Evolutionary conservation across 1,140 invertebrate species (phyloP), one percentile per base, ranked within the genome.

Genomic region (Melipona quadrifasciata): DNA sequence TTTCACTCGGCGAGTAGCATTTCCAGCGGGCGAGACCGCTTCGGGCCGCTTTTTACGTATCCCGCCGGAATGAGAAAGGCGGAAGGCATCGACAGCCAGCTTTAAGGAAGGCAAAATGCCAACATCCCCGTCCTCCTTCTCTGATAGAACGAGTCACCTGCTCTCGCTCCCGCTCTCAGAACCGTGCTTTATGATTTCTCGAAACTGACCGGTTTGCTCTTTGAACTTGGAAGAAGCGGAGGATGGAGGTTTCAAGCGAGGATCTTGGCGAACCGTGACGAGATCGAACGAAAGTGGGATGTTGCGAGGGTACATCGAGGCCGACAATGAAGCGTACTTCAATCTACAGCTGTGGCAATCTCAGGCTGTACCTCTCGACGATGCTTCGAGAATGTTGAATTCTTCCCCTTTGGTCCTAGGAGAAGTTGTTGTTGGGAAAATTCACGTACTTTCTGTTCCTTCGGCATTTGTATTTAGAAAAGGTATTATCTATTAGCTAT

Each of bases 61-160:
- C n/a, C 67, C 81, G 51, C 19, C 55, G 58, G 74, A 74, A 87
- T 85, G 87, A 88, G 82, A 47, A 85, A 85, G 78, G 58, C 55
- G 76, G 53, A 80, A 70, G 77, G 70, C 88, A 89, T 89, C 87
- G 80, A 82, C 70, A 78, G 55, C 82, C 84, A 53, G 74, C 39
- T 68, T 89, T 89, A 79, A 84, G 79, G 64, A 67, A 89, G 85
- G 87, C 88, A 89, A 89, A 86, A 86, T 89, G 85, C 88, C 87
- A 84, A 89, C 84, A 72, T 64, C 76, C 34, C 27, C 77, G 1
- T 2, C 71, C 6, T 14, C 19, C 55, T 53, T 34, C 39, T 47
- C 8, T 6, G 39, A 27, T 12, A 27, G 16, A 27, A 65, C 39
- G 8, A 47, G 39, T 8, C 39, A 47, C 8, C 39, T 47, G 8